phyloP scores from a whole-genome alignment of 2,888 invertebrate genomes.

The Cylindroiulus punctatus region DNA sequence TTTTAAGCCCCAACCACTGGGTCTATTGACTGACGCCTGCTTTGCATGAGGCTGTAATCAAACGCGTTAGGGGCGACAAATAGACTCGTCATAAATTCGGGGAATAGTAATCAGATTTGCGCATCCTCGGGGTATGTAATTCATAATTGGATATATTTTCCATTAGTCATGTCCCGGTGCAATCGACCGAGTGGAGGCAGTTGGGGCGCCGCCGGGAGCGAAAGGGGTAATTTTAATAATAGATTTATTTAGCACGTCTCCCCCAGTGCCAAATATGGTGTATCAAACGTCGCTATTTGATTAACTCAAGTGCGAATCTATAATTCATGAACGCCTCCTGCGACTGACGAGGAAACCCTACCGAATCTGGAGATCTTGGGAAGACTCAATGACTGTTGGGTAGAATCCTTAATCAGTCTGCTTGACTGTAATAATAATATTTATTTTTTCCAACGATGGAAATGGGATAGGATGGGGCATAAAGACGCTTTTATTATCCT shows the following conservation, averaged over 20 bases:
- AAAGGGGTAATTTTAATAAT: constrained; percentile 42
- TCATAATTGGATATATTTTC: constrained; percentile 42
- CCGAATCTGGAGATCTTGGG: background rate
- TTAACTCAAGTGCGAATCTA: constrained; percentile 42
- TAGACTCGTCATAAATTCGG: constrained; percentile 34
- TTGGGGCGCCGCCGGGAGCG: constrained; percentile 11
- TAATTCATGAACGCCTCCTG: constrained; percentile 23
- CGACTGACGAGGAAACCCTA: background rate
- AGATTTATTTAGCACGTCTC: constrained; percentile 29
- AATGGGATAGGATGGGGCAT: too few relatives aligned
- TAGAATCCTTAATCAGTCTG: too few relatives aligned
- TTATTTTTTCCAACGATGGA: too few relatives aligned
- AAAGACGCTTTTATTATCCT: too few relatives aligned
- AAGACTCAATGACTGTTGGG: background rate
- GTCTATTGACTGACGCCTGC: background rate
- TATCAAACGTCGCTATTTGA: constrained; percentile 29
- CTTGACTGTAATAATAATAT: too few relatives aligned
- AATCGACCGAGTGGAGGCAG: background rate
- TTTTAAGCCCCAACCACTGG: background rate
- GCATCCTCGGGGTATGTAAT: constrained; percentile 29
- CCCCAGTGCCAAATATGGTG: background rate
- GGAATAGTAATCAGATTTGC: constrained; percentile 22
- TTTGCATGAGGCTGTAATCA: background rate
- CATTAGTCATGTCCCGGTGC: constrained; percentile 42
- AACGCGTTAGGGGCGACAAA: constrained; percentile 30